These are phyloP conservation scores for Formica aserva DNA, from an alignment of 2,888 invertebrate genomes.

Conservation along the genomic window DNA sequence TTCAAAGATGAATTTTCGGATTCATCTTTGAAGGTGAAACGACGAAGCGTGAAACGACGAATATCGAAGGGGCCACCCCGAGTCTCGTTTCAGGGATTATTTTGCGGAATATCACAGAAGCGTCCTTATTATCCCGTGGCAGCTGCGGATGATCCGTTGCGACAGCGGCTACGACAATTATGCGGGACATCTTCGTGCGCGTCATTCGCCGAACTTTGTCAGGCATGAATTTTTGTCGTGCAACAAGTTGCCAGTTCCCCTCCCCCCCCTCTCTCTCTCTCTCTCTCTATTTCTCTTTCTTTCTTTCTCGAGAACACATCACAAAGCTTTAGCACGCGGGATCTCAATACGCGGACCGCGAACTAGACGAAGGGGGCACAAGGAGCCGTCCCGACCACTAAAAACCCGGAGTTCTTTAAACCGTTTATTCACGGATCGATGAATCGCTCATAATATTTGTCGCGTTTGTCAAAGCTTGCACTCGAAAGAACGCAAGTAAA, in stretches of 20 bases:
- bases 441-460: constrained; percentile 85
- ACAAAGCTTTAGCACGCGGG: constrained; percentile 62
- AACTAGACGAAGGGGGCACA: constrained; percentile 58
- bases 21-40: constrained; percentile 36
- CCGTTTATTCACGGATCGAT: constrained; percentile 84
- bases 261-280: not conserved
- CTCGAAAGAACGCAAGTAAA: constrained; percentile 59
- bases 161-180: constrained; percentile 76
- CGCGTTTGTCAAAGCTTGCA: constrained; percentile 75
- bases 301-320: constrained; percentile 45
- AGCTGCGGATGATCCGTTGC: constrained; percentile 81
- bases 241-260: constrained; percentile 69
- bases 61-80: constrained; percentile 52
- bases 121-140: constrained; percentile 67
- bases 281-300: not conserved
- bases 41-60: constrained; percentile 53
- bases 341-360: constrained; percentile 54
- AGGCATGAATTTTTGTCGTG: constrained; percentile 74
- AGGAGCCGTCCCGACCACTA: constrained; percentile 40
- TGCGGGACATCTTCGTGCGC: constrained; percentile 52
- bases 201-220: constrained; percentile 65
- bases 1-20: constrained; percentile 20
- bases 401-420: constrained; percentile 78
- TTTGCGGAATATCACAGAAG: constrained; percentile 62
- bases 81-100: constrained; percentile 64